Evolutionary conservation across 2,797 vertebrate genomes (phyloP).

Genomic region (Brachymystax lenok): DNA sequence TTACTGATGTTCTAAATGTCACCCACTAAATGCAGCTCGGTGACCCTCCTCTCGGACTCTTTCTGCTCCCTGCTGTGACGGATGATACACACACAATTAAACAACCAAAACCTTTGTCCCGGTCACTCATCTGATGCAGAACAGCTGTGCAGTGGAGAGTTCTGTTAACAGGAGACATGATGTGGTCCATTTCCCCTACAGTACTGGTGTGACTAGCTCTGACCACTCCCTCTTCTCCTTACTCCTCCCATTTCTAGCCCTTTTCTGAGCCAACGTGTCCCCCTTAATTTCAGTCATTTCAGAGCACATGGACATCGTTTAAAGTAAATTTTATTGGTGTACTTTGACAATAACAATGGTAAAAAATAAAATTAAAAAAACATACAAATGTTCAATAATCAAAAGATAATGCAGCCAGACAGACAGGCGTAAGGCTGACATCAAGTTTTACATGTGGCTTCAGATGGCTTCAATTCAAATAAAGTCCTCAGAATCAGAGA

Average conservation of each 20-base stretch:
- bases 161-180: slow-evolving; percentile 26
- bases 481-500: slow-evolving; percentile 69
- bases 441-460: slow-evolving; percentile 75
- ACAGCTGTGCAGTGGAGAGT: neutral
- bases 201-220: no score
- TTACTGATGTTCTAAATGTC: neutral
- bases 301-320: slow-evolving; percentile 41
- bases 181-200: slow-evolving; percentile 16
- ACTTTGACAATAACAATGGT: slow-evolving; percentile 77
- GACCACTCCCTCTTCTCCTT: neutral
- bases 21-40: neutral
- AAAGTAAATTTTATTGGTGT: slow-evolving; percentile 77
- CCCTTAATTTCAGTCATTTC: neutral
- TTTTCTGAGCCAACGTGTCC: neutral
- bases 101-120: slow-evolving; percentile 57
- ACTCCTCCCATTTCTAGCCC: neutral
- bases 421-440: slow-evolving; percentile 78
- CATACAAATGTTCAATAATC: slow-evolving; percentile 77
- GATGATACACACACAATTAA: slow-evolving; percentile 21
- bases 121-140: neutral
- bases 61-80: slow-evolving; percentile 5
- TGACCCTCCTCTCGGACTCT: slow-evolving; percentile 46
- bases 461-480: slow-evolving; percentile 74
- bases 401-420: slow-evolving; percentile 76
- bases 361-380: slow-evolving; percentile 77